Evolutionary conservation across 2,797 vertebrate genomes (phyloP).

Genomic region (Poecile montanus): DNA sequence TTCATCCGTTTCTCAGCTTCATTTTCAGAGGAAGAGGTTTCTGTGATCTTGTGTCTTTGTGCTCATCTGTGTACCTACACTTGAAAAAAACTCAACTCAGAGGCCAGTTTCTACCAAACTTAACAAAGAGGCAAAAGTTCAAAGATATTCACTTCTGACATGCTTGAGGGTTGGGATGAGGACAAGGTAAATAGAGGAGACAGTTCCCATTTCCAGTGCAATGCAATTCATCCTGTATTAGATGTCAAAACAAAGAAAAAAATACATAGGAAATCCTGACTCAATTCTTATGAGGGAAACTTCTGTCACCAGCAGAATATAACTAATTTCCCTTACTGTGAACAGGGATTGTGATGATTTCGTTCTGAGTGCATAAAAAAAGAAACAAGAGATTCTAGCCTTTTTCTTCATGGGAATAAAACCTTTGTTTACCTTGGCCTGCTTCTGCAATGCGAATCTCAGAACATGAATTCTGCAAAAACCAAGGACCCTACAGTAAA

Average conservation of each 20-base stretch:
- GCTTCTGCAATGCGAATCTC: background rate
- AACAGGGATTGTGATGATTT: background rate
- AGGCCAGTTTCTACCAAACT: background rate
- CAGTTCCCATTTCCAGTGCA: background rate
- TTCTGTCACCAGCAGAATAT: background rate
- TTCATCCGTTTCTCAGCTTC: background rate
- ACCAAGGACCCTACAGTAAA: background rate
- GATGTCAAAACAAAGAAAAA: background rate
- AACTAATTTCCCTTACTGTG: background rate
- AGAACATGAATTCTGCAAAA: background rate
- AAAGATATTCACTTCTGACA: background rate
- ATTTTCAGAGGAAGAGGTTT: background rate
- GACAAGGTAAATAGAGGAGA: background rate
- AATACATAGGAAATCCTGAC: background rate
- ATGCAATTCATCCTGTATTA: background rate
- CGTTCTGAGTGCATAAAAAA: background rate
- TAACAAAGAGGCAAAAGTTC: background rate
- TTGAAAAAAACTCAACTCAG: background rate
- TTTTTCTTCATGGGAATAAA: background rate
- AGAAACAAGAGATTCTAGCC: background rate
- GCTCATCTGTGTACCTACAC: background rate
- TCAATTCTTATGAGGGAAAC: background rate
- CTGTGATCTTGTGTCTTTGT: background rate
- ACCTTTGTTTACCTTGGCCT: background rate
- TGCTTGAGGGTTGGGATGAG: background rate